These are phyloP conservation scores for Pionites leucogaster DNA, from an alignment of 2,113 vertebrate genomes.

Conservation along the genomic window DNA sequence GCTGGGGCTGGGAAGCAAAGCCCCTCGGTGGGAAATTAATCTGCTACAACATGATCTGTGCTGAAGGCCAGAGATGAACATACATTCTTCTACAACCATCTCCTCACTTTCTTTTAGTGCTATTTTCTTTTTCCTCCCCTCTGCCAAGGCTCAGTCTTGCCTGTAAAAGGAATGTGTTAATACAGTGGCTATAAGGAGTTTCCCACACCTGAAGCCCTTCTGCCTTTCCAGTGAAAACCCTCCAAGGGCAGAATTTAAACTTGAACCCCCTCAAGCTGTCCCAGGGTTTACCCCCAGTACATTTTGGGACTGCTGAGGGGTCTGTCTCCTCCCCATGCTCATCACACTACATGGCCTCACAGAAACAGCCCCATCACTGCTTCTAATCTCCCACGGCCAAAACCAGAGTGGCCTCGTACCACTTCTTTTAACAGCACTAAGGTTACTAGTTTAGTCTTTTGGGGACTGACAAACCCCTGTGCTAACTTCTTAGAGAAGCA, in stretches of 20 bases:
- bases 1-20: neutral
- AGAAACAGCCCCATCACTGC: neutral
- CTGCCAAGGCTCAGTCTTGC: neutral
- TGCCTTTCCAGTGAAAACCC: neutral
- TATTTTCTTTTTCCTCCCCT: neutral
- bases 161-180: neutral
- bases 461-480: neutral
- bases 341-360: neutral
- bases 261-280: neutral
- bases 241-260: neutral
- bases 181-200: neutral
- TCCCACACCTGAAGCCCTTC: neutral
- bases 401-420: neutral
- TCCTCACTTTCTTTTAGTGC: neutral
- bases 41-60: neutral
- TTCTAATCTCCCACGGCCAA: neutral
- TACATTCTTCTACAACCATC: neutral
- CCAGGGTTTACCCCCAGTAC: neutral
- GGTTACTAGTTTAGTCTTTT: neutral
- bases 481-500: neutral
- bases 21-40: neutral
- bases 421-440: neutral
- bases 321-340: neutral
- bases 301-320: neutral
- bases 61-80: neutral